Evolutionary conservation across 2,113 vertebrate genomes (phyloP).

Genomic region (Vidua macroura): DNA sequence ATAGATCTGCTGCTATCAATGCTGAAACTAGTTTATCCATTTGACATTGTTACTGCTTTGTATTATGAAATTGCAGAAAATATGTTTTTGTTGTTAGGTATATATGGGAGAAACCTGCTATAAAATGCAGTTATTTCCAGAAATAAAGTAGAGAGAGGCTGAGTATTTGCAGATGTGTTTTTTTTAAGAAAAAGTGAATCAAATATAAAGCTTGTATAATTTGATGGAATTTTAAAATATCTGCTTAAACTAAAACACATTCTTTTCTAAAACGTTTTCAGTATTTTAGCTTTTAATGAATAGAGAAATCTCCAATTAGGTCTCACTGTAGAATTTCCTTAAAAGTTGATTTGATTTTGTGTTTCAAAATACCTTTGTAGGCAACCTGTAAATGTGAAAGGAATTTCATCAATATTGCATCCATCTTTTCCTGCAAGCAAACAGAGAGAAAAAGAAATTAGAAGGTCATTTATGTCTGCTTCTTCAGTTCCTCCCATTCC

Average conservation of each 20-base stretch:
- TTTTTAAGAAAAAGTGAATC: not conserved
- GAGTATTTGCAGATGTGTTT: not conserved
- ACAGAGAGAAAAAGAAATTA: slow-evolving; percentile 16
- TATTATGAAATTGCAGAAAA: not conserved
- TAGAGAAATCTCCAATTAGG: not conserved
- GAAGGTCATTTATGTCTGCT: not conserved
- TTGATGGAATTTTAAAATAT: not conserved
- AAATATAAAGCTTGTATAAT: not conserved
- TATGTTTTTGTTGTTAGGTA: not conserved
- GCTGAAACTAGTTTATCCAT: not conserved
- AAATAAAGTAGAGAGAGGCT: not conserved
- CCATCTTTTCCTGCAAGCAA: slow-evolving; percentile 11
- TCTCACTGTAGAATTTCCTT: not conserved
- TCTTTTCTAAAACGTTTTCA: accelerated
- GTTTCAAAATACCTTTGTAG: slow-evolving; percentile 36
- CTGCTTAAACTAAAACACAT: not conserved
- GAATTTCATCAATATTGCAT: not conserved
- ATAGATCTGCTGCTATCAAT: not conserved
- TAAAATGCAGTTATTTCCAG: not conserved
- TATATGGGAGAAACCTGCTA: not conserved
- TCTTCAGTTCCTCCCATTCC: slow-evolving; percentile 78
- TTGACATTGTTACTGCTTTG: not conserved
- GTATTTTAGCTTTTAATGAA: not conserved
- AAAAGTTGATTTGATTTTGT: not conserved
- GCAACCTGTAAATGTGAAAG: slow-evolving; percentile 6